Evolutionary conservation across 2,113 vertebrate genomes (phyloP), one percentile per base, ranked within the genome.

Genomic region (Calypte anna): DNA sequence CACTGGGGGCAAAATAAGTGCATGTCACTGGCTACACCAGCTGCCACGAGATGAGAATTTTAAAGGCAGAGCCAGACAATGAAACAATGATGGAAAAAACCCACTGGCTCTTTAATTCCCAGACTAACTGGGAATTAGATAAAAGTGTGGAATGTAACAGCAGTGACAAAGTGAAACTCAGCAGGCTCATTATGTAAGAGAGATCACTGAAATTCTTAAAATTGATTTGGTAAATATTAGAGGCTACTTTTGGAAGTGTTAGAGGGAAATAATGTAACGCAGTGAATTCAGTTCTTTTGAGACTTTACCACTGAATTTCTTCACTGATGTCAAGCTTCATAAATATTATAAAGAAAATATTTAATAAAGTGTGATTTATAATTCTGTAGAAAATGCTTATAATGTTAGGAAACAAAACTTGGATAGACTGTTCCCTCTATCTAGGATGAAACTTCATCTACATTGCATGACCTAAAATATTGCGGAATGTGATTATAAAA

Each of bases 401-500:
- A 38, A 86, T 31, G 10, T 55, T 62, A 90, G n/a, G 73, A 83
- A 91, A 59, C 31, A 89, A 79, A 91, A 74, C 22, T 89, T 86
- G 24, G 19, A 25, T 7, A 81, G 46, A 59, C 25, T 6, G 66
- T 94, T 95, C 31, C 48, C 75, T 95, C 68, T 58, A 0, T 80
- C 19, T 59, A 33, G 13, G 36, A 15, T 0, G 9, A 74, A 90
- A 59, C 31, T 64, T 96, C 76, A 77, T n/a, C 24, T 88, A 27
- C 25, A 12, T 1, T 76, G 46, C 23, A 48, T 78, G 61, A 91
- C 64, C 57, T 92, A 88, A 90, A 8, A 14, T 81, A 63, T 25
- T 82, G 53, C 88, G 91, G 80, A 74, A 90, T 82, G 80, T 48
- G 40, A 81, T 88, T 94, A 86, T 81, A 88, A 88, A 92, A 92